Conservation (phyloP, 1,140 invertebrate species). For the Caenorhabditis briggsae region DNA sequence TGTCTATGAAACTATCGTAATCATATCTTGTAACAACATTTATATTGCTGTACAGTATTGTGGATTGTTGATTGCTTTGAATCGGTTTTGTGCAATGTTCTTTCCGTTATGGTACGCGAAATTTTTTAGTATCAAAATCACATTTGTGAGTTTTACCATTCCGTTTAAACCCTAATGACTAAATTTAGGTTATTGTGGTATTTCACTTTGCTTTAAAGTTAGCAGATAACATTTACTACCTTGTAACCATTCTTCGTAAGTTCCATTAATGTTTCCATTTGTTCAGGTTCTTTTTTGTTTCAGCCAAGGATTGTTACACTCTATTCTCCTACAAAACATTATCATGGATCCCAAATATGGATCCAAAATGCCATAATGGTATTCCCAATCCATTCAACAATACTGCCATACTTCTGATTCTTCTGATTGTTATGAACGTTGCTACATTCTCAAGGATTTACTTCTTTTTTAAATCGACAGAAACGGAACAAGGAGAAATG, state of each 20-base stretch:
- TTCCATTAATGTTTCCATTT: neutral
- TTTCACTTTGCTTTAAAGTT: neutral
- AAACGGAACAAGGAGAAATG: neutral
- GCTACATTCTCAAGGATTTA: neutral
- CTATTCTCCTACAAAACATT: neutral
- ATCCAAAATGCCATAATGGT: slow-evolving; percentile 7
- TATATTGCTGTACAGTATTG: neutral
- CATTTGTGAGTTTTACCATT: neutral
- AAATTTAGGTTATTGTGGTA: neutral
- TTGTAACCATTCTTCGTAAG: neutral
- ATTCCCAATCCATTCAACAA: slow-evolving; percentile 13
- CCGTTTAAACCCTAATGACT: neutral
- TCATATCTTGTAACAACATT: neutral
- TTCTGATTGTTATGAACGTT: slow-evolving; percentile 4
- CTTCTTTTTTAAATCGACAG: slow-evolving; percentile 10
- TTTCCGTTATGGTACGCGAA: neutral
- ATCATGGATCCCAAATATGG: slow-evolving; percentile 9
- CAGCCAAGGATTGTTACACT: neutral
- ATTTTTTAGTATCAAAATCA: neutral
- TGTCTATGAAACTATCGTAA: neutral
- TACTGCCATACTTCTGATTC: neutral
- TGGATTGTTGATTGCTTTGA: neutral
- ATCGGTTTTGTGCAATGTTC: slow-evolving; percentile 23
- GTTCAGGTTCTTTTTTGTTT: neutral
- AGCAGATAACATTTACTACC: neutral